Evolutionary conservation across 2,797 vertebrate genomes (phyloP).

Genomic region (Catamblyrhynchus diadema): DNA sequence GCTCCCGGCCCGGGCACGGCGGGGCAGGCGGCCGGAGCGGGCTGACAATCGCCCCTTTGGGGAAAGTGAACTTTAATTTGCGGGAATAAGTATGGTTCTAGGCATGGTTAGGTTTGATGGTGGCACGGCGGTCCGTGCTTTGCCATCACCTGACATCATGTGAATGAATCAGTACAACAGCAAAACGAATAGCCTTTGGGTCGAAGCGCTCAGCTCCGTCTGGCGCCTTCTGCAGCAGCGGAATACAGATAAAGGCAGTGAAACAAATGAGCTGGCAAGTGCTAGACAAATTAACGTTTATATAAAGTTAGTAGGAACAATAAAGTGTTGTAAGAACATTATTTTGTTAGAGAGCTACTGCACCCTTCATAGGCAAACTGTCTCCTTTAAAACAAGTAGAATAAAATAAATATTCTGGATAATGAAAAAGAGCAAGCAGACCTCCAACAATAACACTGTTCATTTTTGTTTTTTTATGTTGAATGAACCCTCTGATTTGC

Average conservation of each 20-base stretch:
- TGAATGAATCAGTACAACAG: background rate
- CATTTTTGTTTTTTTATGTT: constrained; percentile 26
- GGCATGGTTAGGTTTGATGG: background rate
- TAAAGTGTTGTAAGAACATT: background rate
- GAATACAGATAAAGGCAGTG: background rate
- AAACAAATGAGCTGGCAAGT: background rate
- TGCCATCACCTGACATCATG: background rate
- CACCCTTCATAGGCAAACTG: background rate
- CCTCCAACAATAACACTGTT: background rate
- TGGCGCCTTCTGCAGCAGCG: background rate
- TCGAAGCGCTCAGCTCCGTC: background rate
- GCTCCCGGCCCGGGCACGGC: background rate
- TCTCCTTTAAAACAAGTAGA: background rate
- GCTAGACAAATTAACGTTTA: background rate
- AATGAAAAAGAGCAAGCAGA: background rate
- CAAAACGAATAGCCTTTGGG: background rate
- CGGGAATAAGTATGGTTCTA: background rate
- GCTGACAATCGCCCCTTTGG: background rate
- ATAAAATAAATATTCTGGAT: background rate
- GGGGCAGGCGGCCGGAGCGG: background rate
- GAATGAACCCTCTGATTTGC: constrained; percentile 37
- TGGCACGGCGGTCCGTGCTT: background rate
- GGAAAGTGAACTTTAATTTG: background rate
- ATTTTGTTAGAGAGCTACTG: background rate
- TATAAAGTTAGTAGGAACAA: background rate